Evolutionary conservation across 2,888 invertebrate species (phyloP).

Genomic region (Phasia obesa): DNA sequence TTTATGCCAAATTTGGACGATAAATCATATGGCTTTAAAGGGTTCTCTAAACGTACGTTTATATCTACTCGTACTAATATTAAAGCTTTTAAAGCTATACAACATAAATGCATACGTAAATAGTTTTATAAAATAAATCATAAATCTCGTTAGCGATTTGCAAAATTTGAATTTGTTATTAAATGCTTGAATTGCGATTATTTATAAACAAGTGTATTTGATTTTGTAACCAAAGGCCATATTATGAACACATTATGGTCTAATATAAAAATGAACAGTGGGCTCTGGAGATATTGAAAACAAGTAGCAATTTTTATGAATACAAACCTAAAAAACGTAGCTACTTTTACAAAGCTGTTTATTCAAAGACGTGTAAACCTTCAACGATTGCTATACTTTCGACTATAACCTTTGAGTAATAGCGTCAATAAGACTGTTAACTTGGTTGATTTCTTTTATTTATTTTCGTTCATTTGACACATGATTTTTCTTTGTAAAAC

Average conservation of each 20-base stretch:
- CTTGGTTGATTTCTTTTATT: too few relatives aligned
- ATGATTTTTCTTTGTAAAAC: too few relatives aligned
- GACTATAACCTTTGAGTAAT: too few relatives aligned
- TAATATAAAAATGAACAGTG: constrained; percentile 41
- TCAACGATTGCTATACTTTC: too few relatives aligned
- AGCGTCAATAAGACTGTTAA: too few relatives aligned
- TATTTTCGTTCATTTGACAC: too few relatives aligned
- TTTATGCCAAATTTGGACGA: constrained; percentile 64
- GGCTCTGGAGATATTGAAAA: not conserved
- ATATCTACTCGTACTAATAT: too few relatives aligned
- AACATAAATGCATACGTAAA: constrained; percentile 50
- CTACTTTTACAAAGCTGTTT: too few relatives aligned
- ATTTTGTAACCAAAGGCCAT: constrained; percentile 61
- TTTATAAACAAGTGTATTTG: constrained; percentile 68
- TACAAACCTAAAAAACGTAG: too few relatives aligned
- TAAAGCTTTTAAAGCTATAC: constrained; percentile 16
- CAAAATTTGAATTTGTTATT: constrained; percentile 71
- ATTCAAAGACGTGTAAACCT: too few relatives aligned
- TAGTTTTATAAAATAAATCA: constrained; percentile 69
- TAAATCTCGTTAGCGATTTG: constrained; percentile 71
- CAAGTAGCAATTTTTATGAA: too few relatives aligned
- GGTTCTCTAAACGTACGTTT: constrained; percentile 20
- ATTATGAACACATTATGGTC: constrained; percentile 37
- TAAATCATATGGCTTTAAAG: constrained; percentile 64
- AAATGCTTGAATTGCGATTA: constrained; percentile 68